These are phyloP conservation scores for Eupeodes latifasciatus DNA, from an alignment of 2,888 invertebrate species.

Conservation along the genomic window DNA sequence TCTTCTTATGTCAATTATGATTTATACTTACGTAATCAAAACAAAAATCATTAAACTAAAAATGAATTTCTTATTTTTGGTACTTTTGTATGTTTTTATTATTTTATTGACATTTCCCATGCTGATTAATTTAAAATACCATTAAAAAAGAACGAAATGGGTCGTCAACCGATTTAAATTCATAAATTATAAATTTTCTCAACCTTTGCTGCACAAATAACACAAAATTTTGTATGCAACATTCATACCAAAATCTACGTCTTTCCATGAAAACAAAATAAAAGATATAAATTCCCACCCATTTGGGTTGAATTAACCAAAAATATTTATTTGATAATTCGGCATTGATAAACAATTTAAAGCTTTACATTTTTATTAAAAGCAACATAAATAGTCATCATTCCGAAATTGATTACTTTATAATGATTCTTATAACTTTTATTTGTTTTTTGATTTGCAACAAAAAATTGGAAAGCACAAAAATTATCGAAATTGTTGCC, in stretches of 20 bases:
- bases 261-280: background rate
- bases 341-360: conserved; percentile 8
- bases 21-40: too few relatives aligned
- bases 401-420: conserved; percentile 34
- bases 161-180: conserved; percentile 26
- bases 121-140: conserved; percentile 15
- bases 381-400: conserved; percentile 30
- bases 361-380: conserved; percentile 8
- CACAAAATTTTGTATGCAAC: background rate
- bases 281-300: conserved; percentile 22
- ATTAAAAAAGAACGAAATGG: background rate
- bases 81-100: background rate
- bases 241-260: background rate
- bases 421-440: conserved; percentile 19
- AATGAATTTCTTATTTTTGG: background rate
- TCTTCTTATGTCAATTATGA: too few relatives aligned
- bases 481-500: conserved; percentile 59
- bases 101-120: conserved; percentile 36
- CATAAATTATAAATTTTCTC: conserved; percentile 16
- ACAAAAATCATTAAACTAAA: background rate
- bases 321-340: conserved; percentile 8
- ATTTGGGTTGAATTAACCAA: conserved; percentile 24
- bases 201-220: conserved; percentile 16
- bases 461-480: conserved; percentile 49
- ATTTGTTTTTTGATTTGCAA: conserved; percentile 51